Conservation (phyloP, 2,113 vertebrate species). For the Laticauda laticaudata region DNA sequence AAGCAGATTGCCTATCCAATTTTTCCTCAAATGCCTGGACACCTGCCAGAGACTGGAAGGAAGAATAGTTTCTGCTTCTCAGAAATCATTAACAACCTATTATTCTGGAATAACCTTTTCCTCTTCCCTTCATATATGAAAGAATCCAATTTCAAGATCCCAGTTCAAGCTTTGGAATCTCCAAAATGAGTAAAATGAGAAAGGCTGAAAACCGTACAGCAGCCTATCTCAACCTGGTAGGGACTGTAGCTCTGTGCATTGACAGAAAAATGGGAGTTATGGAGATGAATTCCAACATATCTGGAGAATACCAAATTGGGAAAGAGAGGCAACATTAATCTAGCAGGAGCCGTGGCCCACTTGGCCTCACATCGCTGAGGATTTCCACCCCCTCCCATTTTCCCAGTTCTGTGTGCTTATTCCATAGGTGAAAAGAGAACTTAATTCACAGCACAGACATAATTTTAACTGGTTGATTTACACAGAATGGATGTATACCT, state of each 20-base stretch:
- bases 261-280: neutral
- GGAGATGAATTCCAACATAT: neutral
- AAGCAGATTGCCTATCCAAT: neutral
- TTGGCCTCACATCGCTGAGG: neutral
- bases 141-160: neutral
- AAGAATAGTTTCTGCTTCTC: neutral
- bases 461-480: neutral
- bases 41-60: neutral
- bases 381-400: neutral
- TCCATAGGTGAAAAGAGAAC: neutral
- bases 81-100: neutral
- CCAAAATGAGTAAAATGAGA: neutral
- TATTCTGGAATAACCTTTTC: neutral
- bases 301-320: neutral
- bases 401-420: neutral
- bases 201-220: neutral
- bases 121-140: neutral
- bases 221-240: neutral
- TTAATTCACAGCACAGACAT: neutral
- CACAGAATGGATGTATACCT: constrained; percentile 64
- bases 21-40: neutral
- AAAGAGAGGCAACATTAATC: neutral
- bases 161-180: neutral
- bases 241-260: neutral
- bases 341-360: neutral